Evolutionary conservation across 2,888 invertebrate genomes (phyloP), one percentile per base, ranked within the genome.

Genomic region (Lottia gigantea): DNA sequence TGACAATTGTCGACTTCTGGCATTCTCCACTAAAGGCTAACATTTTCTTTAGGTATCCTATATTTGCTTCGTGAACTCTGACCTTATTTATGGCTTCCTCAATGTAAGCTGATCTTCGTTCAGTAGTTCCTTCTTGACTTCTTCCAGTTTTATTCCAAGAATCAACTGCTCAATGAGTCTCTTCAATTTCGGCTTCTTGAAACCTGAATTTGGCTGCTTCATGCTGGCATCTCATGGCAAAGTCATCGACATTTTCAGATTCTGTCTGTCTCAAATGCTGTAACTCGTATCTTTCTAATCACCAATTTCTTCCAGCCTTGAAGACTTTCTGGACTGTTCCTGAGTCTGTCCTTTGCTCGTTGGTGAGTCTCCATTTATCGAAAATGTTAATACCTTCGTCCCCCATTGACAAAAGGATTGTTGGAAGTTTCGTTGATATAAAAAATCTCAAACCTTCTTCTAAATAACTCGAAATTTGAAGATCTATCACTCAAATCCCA

Each of bases 211-310:
- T 55, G 8, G 55, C 55, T 19, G 55, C 55, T 23, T 55, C 19
- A 23, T 55, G 55, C 55, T 55, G 55, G 23, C 55, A 55, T 55
- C 19, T 55, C n/a, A 55, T n/a, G 55, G 23, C 55, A 55, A 55
- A 55, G n/a, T 55, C 55, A 19, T 55, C 55, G 8, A 55, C 7
- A 19, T 55, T 55, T 55, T 55, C 55, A 12, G 55, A 55, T 55
- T 55, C 55, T 55, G 11, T 12, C 12, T 55, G 55, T 23, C 55
- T 55, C 55, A 55, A 11, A 14, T 55, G 55, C 55, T 55, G 55
- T 55, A 55, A 6, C 12, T 55, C 55, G 12, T 55, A 55, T 14
- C 55, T n/a, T 55, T 55, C 55, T 14, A 55, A 55, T 23, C 55
- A 7, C 55, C 55, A 55, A 55, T 55, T 55, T 55, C 55, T n/a